Percentiles rank a stretch among this genome's conserved stretches.
These are phyloP conservation scores for Aricia artaxerxes DNA, from an alignment of 2,888 invertebrate genomes.

Conservation along the genomic window DNA sequence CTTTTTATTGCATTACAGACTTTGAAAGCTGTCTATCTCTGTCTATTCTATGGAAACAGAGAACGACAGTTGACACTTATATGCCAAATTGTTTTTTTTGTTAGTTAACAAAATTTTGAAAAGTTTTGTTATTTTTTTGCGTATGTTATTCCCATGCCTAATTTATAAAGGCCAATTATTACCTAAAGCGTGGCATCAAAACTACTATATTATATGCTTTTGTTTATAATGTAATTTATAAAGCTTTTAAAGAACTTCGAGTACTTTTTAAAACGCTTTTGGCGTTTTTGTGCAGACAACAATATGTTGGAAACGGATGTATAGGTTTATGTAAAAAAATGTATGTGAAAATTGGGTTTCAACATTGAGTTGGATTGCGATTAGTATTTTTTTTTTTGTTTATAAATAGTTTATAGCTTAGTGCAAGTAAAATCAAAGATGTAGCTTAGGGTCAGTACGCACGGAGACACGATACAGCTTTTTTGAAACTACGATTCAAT, in stretches of 20 bases:
- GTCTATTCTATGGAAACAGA: background rate
- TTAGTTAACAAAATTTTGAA: too few species aligned
- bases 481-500: background rate
- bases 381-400: too few species aligned
- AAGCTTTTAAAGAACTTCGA: background rate
- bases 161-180: background rate
- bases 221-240: background rate
- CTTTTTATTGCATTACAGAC: too few species aligned
- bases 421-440: too few species aligned
- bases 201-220: background rate
- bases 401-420: too few species aligned
- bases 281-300: background rate
- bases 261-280: background rate
- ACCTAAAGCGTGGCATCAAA: slow-evolving; percentile 3
- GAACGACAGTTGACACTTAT: background rate
- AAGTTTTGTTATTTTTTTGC: too few species aligned
- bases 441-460: too few species aligned
- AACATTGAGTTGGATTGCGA: background rate
- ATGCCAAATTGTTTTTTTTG: too few species aligned
- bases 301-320: too few species aligned
- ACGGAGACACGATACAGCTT: too few species aligned
- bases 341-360: too few species aligned
- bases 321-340: too few species aligned
- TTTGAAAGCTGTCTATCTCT: background rate
- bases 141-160: slow-evolving; percentile 3